Percentiles rank a stretch among this genome's conserved stretches.
Conservation (phyloP, 2,888 invertebrate genomes). For the Stramonita haemastoma region DNA sequence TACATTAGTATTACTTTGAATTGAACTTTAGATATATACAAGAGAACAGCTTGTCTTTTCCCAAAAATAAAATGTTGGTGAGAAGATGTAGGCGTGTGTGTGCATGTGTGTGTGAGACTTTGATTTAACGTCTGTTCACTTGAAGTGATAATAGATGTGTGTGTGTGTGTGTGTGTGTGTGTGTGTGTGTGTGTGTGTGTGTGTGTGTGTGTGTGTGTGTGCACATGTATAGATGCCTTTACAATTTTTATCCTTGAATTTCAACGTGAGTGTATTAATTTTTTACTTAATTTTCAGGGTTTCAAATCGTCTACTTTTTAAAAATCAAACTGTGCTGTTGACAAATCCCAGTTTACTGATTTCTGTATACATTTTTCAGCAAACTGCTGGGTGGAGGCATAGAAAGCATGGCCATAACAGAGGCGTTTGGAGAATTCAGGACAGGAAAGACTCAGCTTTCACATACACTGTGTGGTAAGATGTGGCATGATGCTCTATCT, state of each 20-base stretch:
- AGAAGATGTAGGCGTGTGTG: background rate
- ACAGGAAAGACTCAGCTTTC: slow-evolving; percentile 90
- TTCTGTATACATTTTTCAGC: slow-evolving; percentile 77
- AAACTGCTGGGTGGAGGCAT: slow-evolving; percentile 87
- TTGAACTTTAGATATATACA: background rate
- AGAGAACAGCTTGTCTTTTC: too few species aligned
- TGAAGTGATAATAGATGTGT: too few species aligned
- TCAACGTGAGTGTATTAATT: background rate
- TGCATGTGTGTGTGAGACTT: too few species aligned
- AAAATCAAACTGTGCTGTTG: background rate
- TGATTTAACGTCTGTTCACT: too few species aligned
- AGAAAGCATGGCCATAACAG: slow-evolving; percentile 90
- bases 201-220: too few species aligned
- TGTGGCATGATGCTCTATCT: background rate
- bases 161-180: background rate
- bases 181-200: background rate
- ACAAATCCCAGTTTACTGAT: too few species aligned
- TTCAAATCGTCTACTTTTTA: background rate
- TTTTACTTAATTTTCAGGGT: background rate
- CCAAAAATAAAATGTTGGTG: background rate
- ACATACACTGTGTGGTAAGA: slow-evolving; percentile 84
- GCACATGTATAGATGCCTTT: too few species aligned
- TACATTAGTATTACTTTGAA: too few species aligned
- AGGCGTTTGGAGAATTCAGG: slow-evolving; percentile 89
- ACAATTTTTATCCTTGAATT: too few species aligned